Percentiles rank a stretch among this genome's conserved stretches.
phyloP scores from a whole-genome alignment of 2,797 vertebrate species.

The Phrynocephalus guinanensis region DNA sequence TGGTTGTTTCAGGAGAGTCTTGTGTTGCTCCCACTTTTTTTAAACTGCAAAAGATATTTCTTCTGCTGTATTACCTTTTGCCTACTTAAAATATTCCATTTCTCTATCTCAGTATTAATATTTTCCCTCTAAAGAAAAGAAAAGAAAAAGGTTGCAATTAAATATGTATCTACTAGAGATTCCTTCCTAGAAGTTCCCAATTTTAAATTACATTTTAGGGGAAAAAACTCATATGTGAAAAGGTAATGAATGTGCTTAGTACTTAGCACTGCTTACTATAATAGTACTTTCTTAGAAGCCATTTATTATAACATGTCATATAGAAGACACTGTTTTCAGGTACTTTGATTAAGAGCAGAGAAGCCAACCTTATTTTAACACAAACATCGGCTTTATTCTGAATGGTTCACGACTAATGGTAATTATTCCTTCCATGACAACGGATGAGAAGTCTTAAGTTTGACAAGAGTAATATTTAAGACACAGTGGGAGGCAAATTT shows the following conservation, averaged over 20 bases:
- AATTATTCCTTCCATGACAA: constrained; percentile 19
- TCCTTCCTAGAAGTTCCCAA: background rate
- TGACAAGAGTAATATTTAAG: constrained; percentile 12
- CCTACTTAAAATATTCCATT: constrained; percentile 20
- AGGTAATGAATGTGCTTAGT: constrained; percentile 6
- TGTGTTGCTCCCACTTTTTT: too few species aligned
- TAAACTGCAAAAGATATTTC: background rate
- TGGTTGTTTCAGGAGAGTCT: too few species aligned
- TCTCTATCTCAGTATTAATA: constrained; percentile 3
- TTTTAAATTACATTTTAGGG: constrained; percentile 19
- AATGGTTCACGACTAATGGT: background rate
- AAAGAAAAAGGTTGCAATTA: constrained; percentile 32
- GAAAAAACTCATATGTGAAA: constrained; percentile 10
- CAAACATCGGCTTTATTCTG: constrained; percentile 25
- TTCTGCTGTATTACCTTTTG: constrained; percentile 10
- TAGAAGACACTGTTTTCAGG: constrained; percentile 3
- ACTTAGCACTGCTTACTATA: background rate
- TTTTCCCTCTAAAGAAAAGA: background rate
- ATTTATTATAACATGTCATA: background rate
- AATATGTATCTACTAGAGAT: constrained; percentile 21
- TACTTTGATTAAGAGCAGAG: constrained; percentile 27
- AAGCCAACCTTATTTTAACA: constrained; percentile 19
- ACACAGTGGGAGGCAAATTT: background rate
- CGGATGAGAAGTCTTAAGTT: constrained; percentile 3
- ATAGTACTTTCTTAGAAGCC: background rate